These are phyloP conservation scores for Alviniconcha marisindica DNA, from an alignment of 1,140 invertebrate species.

Conservation along the genomic window DNA sequence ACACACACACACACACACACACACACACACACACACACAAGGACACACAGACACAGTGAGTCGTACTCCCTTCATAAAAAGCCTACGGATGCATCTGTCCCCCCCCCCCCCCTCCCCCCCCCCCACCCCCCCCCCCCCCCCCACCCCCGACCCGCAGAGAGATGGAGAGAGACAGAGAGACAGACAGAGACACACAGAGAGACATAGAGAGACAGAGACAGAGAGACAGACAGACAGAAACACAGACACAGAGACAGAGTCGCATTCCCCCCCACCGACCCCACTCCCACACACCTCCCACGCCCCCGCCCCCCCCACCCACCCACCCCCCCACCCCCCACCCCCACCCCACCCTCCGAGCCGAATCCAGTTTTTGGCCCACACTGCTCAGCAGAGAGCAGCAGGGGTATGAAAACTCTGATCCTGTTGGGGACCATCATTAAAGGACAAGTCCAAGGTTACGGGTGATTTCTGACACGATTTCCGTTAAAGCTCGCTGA, in stretches of 20 bases:
- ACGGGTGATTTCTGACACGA: too few species aligned
- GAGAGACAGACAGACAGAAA: too few species aligned
- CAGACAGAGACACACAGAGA: not conserved
- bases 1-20: not conserved
- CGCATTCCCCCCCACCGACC: not conserved
- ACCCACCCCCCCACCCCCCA: not conserved
- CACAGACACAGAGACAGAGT: too few species aligned
- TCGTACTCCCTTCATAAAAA: not conserved
- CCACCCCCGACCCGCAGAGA: too few species aligned
- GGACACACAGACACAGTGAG: not conserved
- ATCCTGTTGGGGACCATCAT: too few species aligned
- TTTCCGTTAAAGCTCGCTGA: too few species aligned
- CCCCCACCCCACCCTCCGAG: not conserved
- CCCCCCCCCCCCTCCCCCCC: too few species aligned
- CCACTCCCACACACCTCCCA: not conserved
- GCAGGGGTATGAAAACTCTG: too few species aligned
- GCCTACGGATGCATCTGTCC: too few species aligned
- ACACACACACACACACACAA: not conserved
- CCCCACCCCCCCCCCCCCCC: too few species aligned
- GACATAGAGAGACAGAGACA: not conserved
- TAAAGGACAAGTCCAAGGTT: too few species aligned
- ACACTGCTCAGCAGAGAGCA: too few species aligned
- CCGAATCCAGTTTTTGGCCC: not conserved
- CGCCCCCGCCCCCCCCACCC: not conserved
- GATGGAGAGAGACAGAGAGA: not conserved